Base-by-base conservation (phyloP, 2,888 invertebrate species). In the Conomelus anceps region DNA sequence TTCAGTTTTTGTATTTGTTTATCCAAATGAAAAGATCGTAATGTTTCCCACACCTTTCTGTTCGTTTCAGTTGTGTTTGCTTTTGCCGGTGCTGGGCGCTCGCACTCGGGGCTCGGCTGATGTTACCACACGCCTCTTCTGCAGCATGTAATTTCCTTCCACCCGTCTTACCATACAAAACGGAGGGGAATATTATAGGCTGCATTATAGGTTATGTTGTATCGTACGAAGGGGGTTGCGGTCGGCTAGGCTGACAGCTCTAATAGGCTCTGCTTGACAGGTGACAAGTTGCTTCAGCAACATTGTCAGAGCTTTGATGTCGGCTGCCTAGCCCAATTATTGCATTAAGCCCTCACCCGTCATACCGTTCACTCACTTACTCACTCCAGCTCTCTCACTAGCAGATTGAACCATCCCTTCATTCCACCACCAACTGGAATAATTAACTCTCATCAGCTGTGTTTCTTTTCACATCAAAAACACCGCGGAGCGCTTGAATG, bases 91-190 rank as follows among this genome's bases (percentile, higher is more conserved):
- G 13, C 41, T 41, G 41, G 23, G 11, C 22, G 34, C 63, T 26
- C 26, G 11, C 26, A 26, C 26, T 63, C n/a, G n/a, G n/a, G 86
- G 20, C 6, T 13, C 20, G n/a, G 86, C 17, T 23, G 23, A 24
- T n/a, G 86, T 20, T n/a, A n/a, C 88, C 63, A 41, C 88, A 22
- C 88, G 41, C 41, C 88, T 88, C 22, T 84, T 63, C 23, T 63
- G 84, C 34, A 88, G 24, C 84, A 24, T 90, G 89, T 90, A 90
- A 90, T 90, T 90, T 90, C 85, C 90, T 87, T 89, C 89, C 89
- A 85, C 84, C 85, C 89, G 34, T 34, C 89, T 89, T 87, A 85
- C 85, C 87, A 86, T 87, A 90, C 87, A 90, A 90, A 89, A 84
- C 87, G 84, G 89, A 63, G 84, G 87, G 87, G 84, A 23, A 84